phyloP scores from a whole-genome alignment of 2,888 invertebrate genomes.

The Cosmia pyralina region DNA sequence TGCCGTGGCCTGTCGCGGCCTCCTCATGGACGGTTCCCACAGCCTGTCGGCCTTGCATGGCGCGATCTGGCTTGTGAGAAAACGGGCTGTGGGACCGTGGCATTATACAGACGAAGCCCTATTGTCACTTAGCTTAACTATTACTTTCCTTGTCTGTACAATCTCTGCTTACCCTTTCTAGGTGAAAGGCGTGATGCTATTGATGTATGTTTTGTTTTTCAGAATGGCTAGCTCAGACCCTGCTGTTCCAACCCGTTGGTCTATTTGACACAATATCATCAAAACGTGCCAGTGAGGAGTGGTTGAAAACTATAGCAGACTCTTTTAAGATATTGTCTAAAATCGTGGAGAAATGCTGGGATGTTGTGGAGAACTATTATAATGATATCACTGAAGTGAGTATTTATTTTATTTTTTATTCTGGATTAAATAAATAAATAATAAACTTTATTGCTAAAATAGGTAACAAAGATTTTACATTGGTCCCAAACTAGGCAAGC shows the following conservation, averaged over 20 bases:
- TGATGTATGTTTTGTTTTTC: constrained; percentile 16
- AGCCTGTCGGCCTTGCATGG: too few relatives aligned
- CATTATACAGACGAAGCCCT: too few relatives aligned
- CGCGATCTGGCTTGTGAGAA: too few relatives aligned
- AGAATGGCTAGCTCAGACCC: constrained; percentile 79
- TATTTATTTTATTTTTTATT: constrained; percentile 14
- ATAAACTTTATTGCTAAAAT: too few relatives aligned
- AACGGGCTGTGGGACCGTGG: too few relatives aligned
- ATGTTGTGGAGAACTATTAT: constrained; percentile 63
- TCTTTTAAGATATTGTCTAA: constrained; percentile 71
- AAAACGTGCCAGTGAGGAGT: constrained; percentile 62
- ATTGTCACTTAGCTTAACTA: too few relatives aligned
- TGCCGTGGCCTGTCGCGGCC: too few relatives aligned
- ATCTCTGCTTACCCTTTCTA: background rate
- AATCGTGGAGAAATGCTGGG: constrained; percentile 66
- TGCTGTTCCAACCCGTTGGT: constrained; percentile 73
- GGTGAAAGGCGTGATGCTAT: background rate
- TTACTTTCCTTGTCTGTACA: too few relatives aligned
- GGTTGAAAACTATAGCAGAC: constrained; percentile 72
- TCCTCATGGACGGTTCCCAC: too few relatives aligned
- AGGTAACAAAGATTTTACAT: too few relatives aligned
- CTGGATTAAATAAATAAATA: too few relatives aligned
- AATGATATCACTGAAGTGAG: constrained; percentile 74
- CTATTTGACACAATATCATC: constrained; percentile 67
- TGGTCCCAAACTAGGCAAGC: too few relatives aligned